Percentiles rank a stretch among this genome's conserved stretches.
Evolutionary conservation across 2,113 vertebrate species (phyloP).

Genomic region (Patagioenas fasciata): DNA sequence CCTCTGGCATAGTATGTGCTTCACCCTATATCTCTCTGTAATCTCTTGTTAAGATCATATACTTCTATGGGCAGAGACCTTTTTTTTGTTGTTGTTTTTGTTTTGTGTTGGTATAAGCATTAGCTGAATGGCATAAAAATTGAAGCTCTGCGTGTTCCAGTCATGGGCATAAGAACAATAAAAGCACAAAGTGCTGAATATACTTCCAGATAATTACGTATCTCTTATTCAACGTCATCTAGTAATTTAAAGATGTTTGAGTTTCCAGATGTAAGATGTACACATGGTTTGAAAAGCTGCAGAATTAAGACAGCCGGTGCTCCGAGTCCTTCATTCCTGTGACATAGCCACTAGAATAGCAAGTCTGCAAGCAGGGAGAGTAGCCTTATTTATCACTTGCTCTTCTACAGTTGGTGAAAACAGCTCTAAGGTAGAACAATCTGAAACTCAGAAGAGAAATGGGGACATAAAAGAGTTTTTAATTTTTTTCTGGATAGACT

Average conservation of each 20-base stretch:
- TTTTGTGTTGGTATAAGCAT: not conserved
- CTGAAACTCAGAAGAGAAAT: slow-evolving; percentile 15
- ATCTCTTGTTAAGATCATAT: not conserved
- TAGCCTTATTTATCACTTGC: not conserved
- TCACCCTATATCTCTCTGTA: not conserved
- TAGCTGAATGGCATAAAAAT: slow-evolving; percentile 5
- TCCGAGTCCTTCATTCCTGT: slow-evolving; percentile 6
- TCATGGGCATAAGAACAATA: slow-evolving; percentile 21
- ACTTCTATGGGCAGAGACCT: not conserved
- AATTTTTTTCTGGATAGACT: not conserved
- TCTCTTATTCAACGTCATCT: not conserved
- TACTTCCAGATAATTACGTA: slow-evolving; percentile 19
- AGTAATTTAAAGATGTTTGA: slow-evolving; percentile 12
- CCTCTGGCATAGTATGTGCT: not conserved
- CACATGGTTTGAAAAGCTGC: slow-evolving; percentile 10
- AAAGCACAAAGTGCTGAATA: not conserved
- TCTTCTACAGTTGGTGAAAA: not conserved
- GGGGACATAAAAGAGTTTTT: not conserved
- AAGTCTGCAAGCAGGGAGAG: slow-evolving; percentile 15
- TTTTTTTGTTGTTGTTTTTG: slow-evolving; percentile 23
- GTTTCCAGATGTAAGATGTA: slow-evolving; percentile 36
- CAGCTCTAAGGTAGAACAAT: not conserved
- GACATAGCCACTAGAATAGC: not conserved
- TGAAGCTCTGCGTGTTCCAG: slow-evolving; percentile 5
- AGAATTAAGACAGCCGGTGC: slow-evolving; percentile 1